Evolutionary conservation across 2,113 vertebrate genomes (phyloP).

Genomic region (Orcinus orca): DNA sequence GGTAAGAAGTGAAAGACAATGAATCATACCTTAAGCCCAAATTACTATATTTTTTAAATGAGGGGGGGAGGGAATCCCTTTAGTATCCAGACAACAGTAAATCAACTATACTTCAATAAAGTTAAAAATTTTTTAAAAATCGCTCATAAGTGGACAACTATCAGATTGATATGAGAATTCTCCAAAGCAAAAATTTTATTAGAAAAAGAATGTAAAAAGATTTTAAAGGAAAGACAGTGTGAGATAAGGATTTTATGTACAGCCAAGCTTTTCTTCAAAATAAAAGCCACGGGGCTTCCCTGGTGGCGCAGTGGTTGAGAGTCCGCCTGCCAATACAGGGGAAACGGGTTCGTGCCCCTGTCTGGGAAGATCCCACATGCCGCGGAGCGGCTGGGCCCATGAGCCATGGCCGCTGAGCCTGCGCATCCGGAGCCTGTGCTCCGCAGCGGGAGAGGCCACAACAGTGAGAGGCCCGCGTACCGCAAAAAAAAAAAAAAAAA

Average conservation of each 20-base stretch:
- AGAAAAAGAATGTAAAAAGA: not conserved
- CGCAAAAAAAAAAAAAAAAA: too few relatives aligned
- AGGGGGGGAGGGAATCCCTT: not conserved
- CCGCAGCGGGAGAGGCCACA: too few relatives aligned
- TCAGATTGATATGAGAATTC: not conserved
- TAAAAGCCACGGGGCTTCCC: not conserved
- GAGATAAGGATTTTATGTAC: not conserved
- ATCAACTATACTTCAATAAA: too few relatives aligned
- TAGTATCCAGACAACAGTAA: not conserved
- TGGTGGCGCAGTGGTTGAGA: too few relatives aligned
- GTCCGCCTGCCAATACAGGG: too few relatives aligned
- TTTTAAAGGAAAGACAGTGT: not conserved
- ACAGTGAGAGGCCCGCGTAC: too few relatives aligned
- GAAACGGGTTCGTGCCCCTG: too few relatives aligned
- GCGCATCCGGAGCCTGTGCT: too few relatives aligned
- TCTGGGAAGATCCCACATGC: too few relatives aligned
- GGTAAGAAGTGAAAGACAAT: not conserved
- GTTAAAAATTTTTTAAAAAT: not conserved
- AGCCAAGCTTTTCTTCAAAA: not conserved
- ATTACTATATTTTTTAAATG: not conserved
- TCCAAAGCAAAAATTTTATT: not conserved
- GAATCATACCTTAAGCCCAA: not conserved
- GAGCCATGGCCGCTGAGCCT: too few relatives aligned
- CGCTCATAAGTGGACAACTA: not conserved
- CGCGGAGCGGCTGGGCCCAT: too few relatives aligned